These are phyloP conservation scores for Propithecus perrieri DNA, from an alignment of 2,797 vertebrate species.

Conservation along the genomic window DNA sequence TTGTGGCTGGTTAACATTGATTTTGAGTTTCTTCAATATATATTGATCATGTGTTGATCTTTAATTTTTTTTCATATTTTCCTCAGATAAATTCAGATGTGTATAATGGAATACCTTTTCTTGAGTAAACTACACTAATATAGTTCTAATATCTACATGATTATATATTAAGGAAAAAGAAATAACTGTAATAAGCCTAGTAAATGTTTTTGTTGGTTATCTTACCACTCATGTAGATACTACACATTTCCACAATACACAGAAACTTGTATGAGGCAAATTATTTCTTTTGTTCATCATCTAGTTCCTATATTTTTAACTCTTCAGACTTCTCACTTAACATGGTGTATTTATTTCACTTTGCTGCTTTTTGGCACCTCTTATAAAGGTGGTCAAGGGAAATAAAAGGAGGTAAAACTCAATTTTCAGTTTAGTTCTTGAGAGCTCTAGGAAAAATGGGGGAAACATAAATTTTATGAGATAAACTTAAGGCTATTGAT, in stretches of 20 bases:
- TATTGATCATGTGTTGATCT: conserved; percentile 20
- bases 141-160: background rate
- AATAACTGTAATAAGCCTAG: background rate
- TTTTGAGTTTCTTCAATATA: conserved; percentile 13
- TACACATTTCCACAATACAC: background rate
- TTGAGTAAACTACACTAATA: background rate
- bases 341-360: background rate
- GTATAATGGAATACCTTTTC: conserved; percentile 15
- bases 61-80: background rate
- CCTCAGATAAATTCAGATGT: conserved; percentile 1
- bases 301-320: background rate
- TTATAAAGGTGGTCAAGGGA: background rate
- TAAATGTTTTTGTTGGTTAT: background rate
- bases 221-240: background rate
- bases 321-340: background rate
- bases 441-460: background rate
- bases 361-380: background rate
- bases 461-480: background rate
- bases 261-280: background rate
- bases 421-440: conserved; percentile 28
- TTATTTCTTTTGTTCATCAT: background rate
- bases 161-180: background rate
- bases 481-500: background rate
- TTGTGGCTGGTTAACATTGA: background rate
- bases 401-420: conserved; percentile 24